phyloP scores from a whole-genome alignment of 2,113 vertebrate genomes.

The Poeciliopsis occidentalis region DNA sequence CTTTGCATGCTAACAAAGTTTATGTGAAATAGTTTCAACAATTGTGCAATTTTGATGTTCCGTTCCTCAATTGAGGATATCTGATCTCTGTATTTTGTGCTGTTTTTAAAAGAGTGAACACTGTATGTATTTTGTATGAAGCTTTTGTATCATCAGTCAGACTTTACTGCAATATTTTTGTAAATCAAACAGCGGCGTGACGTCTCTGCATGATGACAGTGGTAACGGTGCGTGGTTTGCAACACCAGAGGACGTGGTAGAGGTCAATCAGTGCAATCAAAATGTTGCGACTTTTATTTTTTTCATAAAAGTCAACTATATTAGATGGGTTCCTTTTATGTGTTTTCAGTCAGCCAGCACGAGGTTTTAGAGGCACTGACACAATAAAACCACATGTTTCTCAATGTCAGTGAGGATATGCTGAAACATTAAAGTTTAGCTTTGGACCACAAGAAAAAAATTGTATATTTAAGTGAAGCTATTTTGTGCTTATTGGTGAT shows the following conservation, averaged over 20 bases:
- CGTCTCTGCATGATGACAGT: conserved; percentile 48
- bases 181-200: conserved; percentile 26
- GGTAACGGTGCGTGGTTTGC: not conserved
- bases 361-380: not conserved
- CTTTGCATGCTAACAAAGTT: conserved; percentile 14
- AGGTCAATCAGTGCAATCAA: not conserved
- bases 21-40: not conserved
- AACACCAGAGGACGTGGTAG: conserved; percentile 5
- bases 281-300: not conserved
- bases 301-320: not conserved
- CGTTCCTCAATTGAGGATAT: not conserved
- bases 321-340: not conserved
- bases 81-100: conserved; percentile 17
- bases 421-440: not conserved
- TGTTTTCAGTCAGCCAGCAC: not conserved
- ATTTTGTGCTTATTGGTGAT: conserved; percentile 34
- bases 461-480: not conserved
- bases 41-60: not conserved
- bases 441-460: conserved; percentile 33
- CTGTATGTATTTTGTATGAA: conserved; percentile 18
- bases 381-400: not conserved
- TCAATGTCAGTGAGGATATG: not conserved
- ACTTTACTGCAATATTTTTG: conserved; percentile 14
- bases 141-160: conserved; percentile 8
- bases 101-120: conserved; percentile 24